These are phyloP conservation scores for Lampris megalopsis DNA, from an alignment of 2,113 vertebrate species.

Conservation along the genomic window DNA sequence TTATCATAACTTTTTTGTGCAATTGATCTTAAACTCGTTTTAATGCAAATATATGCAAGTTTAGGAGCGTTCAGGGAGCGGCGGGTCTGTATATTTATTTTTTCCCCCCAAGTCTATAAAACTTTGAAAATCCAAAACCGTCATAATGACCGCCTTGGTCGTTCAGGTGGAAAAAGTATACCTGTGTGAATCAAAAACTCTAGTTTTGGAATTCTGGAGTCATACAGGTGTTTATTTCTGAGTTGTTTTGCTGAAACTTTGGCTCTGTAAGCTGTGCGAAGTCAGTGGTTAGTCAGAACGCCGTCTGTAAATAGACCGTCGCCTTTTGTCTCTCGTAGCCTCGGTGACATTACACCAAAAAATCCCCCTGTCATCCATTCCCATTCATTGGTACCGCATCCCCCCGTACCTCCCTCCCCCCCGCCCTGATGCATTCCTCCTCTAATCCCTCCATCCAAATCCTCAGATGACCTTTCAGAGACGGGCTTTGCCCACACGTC, in stretches of 20 bases:
- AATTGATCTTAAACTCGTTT: too few relatives aligned
- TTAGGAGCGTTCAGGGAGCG: too few relatives aligned
- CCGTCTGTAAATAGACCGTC: constrained; percentile 57
- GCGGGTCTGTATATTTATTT: too few relatives aligned
- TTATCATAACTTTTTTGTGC: too few relatives aligned
- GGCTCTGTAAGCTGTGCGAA: too few relatives aligned
- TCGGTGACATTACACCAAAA: constrained; percentile 75
- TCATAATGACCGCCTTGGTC: too few relatives aligned
- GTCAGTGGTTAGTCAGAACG: constrained; percentile 39
- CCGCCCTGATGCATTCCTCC: constrained; percentile 72
- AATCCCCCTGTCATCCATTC: constrained; percentile 76
- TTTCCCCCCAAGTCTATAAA: too few relatives aligned
- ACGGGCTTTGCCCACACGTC: constrained; percentile 48
- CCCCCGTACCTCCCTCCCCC: constrained; percentile 61
- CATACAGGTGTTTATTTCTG: too few relatives aligned
- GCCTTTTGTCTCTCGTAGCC: constrained; percentile 66
- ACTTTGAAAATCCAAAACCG: too few relatives aligned
- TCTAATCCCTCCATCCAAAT: constrained; percentile 75
- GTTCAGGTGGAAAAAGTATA: constrained; percentile 21
- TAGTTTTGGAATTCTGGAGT: constrained; percentile 38
- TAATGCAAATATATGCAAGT: too few relatives aligned
- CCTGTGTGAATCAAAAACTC: constrained; percentile 33
- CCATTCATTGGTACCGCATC: constrained; percentile 66
- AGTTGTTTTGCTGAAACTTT: too few relatives aligned
- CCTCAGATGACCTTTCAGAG: constrained; percentile 73